These are phyloP conservation scores for Atlantisia rogersi DNA, from an alignment of 2,113 vertebrate genomes.

Conservation along the genomic window DNA sequence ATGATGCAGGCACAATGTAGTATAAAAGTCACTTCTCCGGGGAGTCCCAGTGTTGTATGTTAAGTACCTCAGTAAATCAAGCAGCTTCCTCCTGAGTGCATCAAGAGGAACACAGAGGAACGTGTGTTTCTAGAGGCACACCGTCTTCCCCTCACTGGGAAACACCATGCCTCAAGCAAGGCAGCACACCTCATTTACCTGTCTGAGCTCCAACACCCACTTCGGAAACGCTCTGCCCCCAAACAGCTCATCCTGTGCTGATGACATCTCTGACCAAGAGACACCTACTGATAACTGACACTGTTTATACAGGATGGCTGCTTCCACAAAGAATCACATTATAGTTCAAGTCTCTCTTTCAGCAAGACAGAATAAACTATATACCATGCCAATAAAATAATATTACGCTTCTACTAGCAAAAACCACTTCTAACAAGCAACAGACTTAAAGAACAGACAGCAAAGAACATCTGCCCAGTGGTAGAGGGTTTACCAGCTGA, in stretches of 20 bases:
- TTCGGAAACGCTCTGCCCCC: not conserved
- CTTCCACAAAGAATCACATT: not conserved
- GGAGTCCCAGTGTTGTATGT: not conserved
- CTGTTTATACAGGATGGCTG: not conserved
- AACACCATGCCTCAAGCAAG: not conserved
- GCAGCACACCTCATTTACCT: no score
- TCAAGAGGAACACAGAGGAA: not conserved
- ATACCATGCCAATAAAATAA: not conserved
- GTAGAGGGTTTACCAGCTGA: not conserved
- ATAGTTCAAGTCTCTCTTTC: not conserved
- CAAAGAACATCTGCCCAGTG: not conserved
- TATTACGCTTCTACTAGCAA: not conserved
- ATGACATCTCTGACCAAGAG: not conserved
- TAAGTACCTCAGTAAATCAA: not conserved
- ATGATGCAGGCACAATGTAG: fast-evolving
- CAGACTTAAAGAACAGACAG: not conserved
- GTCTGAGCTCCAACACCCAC: not conserved
- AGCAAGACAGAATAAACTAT: not conserved
- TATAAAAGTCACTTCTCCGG: not conserved
- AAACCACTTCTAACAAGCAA: not conserved
- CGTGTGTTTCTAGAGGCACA: fast-evolving
- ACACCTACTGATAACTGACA: not conserved
- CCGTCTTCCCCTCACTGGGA: not conserved
- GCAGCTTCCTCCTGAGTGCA: not conserved
- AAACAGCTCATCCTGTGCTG: not conserved